Evolutionary conservation across 2,797 vertebrate genomes (phyloP).

Genomic region (Harpagifer antarcticus): DNA sequence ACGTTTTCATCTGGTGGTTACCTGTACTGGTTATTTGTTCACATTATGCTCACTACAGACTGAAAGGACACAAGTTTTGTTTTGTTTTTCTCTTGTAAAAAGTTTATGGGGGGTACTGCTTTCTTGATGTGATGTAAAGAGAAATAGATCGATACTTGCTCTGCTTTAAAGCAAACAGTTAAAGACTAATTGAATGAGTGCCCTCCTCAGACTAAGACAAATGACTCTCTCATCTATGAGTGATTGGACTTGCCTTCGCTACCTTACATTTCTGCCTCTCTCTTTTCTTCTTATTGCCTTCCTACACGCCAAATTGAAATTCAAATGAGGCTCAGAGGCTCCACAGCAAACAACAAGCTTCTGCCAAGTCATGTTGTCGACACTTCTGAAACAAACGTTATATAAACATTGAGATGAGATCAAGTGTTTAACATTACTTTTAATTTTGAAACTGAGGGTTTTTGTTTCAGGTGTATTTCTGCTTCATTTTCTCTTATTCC

Average conservation of each 20-base stretch:
- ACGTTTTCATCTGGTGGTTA: conserved; percentile 27
- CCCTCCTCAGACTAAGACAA: conserved; percentile 83
- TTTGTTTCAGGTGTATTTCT: conserved; percentile 47
- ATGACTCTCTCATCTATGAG: conserved; percentile 84
- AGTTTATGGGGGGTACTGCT: conserved; percentile 42
- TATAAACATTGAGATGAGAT: conserved; percentile 36
- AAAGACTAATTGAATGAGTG: conserved; percentile 83
- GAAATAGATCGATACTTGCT: conserved; percentile 77
- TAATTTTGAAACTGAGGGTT: conserved; percentile 15
- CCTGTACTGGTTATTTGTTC: conserved; percentile 55
- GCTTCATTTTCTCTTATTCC: conserved; percentile 48
- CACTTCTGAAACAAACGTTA: conserved; percentile 38
- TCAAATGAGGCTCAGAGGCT: conserved; percentile 69
- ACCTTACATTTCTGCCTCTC: conserved; percentile 41
- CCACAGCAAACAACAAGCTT: conserved; percentile 56
- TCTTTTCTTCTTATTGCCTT: conserved; percentile 51
- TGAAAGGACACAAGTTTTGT: conserved; percentile 18
- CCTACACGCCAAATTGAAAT: conserved; percentile 71
- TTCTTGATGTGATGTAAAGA: conserved; percentile 69
- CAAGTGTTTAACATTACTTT: conserved; percentile 38
- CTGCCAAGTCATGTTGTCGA: conserved; percentile 56
- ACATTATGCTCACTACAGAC: conserved; percentile 36
- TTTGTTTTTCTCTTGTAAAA: not conserved
- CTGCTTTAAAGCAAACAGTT: conserved; percentile 79
- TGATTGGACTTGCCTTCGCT: conserved; percentile 76